Conservation (phyloP, 2,797 vertebrate species). For the Yasuhikotakia modesta region DNA sequence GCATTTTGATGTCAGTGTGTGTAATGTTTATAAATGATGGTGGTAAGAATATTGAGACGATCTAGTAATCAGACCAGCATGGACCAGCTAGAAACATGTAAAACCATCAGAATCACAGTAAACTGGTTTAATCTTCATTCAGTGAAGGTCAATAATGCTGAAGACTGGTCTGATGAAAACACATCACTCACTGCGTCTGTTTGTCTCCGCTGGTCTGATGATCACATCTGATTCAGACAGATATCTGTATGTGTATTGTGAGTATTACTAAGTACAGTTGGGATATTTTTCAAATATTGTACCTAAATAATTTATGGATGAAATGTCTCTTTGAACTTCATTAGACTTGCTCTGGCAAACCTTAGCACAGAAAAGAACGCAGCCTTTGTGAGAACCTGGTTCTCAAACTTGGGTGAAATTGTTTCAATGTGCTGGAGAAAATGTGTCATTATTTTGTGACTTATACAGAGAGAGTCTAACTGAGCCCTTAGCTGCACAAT, state of each 20-base stretch:
- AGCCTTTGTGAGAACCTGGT: neutral
- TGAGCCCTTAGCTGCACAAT: slow-evolving; percentile 5
- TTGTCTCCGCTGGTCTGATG: slow-evolving; percentile 4
- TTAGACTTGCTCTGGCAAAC: neutral
- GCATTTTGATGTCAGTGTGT: no score
- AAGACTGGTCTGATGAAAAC: slow-evolving; percentile 12
- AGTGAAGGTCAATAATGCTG: slow-evolving; percentile 17
- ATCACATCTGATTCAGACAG: slow-evolving; percentile 22
- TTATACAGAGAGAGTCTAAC: neutral
- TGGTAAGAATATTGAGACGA: neutral
- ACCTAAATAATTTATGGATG: neutral
- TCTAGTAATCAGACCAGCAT: no score
- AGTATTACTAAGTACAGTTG: no score
- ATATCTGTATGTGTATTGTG: no score
- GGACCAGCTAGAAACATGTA: neutral
- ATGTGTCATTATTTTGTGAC: slow-evolving; percentile 18
- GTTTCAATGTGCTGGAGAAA: slow-evolving; percentile 18
- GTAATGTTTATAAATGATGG: neutral
- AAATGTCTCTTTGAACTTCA: neutral
- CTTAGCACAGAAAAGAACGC: neutral
- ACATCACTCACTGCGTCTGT: slow-evolving; percentile 9
- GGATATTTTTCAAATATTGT: no score
- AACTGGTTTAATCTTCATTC: neutral
- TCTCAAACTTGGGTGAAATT: neutral
- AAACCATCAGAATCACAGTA: neutral